Percentiles rank a stretch among this genome's conserved stretches.
Evolutionary conservation across 2,113 vertebrate species (phyloP).

Genomic region (Castor canadensis): DNA sequence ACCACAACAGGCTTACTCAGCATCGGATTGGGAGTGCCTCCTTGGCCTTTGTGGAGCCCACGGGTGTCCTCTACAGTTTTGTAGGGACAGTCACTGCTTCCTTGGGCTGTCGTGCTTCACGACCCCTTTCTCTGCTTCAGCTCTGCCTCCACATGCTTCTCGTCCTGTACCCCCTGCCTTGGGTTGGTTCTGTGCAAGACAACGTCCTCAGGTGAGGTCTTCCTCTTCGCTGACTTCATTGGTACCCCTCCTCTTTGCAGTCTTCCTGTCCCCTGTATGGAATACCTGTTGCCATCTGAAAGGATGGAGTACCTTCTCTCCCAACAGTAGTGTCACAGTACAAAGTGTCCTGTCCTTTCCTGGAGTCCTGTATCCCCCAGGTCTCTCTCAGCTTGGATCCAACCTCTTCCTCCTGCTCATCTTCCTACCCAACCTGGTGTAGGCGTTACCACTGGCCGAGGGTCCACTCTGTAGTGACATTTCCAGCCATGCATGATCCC

Average conservation of each 20-base stretch:
- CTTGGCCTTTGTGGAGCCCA: slow-evolving; percentile 83
- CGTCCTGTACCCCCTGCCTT: too few relatives aligned
- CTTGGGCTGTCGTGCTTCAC: too few relatives aligned
- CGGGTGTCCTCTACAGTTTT: slow-evolving; percentile 90
- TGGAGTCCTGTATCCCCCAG: slow-evolving; percentile 89
- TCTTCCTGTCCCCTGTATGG: slow-evolving; percentile 86
- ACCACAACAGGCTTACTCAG: too few relatives aligned
- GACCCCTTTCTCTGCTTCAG: slow-evolving; percentile 93
- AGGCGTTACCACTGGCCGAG: too few relatives aligned
- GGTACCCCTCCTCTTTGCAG: slow-evolving; percentile 88
- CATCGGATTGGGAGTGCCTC: too few relatives aligned
- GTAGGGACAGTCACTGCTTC: too few relatives aligned
- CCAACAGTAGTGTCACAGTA: slow-evolving; percentile 88
- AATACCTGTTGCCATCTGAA: slow-evolving; percentile 91
- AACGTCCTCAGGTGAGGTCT: slow-evolving; percentile 91
- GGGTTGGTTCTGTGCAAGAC: slow-evolving; percentile 93
- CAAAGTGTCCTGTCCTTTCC: slow-evolving; percentile 86
- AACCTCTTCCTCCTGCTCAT: slow-evolving; percentile 85
- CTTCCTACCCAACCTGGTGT: too few relatives aligned
- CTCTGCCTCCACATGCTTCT: slow-evolving; percentile 92
- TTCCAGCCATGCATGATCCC: background rate
- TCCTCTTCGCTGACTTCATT: slow-evolving; percentile 91
- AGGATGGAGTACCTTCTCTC: slow-evolving; percentile 91
- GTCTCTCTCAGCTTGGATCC: slow-evolving; percentile 90
- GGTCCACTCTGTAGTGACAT: background rate